Percentiles rank a stretch among this genome's conserved stretches.
Evolutionary conservation across 64 coral and sea anemone species (phyloP).

Genomic region (Acropora yongei): DNA sequence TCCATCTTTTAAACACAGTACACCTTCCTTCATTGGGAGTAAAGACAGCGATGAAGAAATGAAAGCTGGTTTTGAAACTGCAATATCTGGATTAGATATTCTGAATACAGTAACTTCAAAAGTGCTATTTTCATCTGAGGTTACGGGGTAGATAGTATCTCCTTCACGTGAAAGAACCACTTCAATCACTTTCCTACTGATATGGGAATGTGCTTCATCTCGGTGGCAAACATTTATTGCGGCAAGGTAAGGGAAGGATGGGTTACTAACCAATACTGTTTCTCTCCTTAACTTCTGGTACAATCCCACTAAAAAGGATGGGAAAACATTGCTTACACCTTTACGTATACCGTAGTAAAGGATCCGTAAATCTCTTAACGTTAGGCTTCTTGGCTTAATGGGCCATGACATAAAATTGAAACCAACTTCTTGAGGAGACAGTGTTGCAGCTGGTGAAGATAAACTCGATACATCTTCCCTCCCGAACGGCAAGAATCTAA

Average conservation of each 20-base stretch:
- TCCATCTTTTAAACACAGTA: not conserved
- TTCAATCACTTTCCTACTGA: not conserved
- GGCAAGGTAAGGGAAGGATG: not conserved
- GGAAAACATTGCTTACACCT: not conserved
- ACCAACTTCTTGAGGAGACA: no score
- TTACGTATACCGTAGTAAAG: not conserved
- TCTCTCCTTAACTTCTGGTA: not conserved
- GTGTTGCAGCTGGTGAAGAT: no score
- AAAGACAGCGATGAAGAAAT: not conserved
- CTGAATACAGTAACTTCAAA: not conserved
- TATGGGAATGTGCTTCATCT: not conserved
- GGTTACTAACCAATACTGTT: not conserved
- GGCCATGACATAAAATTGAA: no score
- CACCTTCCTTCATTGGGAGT: not conserved
- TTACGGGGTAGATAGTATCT: constrained; percentile 10
- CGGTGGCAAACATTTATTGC: not conserved
- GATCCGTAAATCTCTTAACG: not conserved
- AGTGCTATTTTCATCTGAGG: not conserved
- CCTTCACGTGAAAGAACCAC: not conserved
- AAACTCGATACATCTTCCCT: no score
- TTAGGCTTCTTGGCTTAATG: not conserved
- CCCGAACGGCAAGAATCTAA: no score
- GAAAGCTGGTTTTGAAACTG: not conserved
- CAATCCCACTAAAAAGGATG: not conserved
- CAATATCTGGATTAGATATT: not conserved